Conservation (phyloP, 2,888 invertebrate species). For the Ryuthela nishihirai region DNA sequence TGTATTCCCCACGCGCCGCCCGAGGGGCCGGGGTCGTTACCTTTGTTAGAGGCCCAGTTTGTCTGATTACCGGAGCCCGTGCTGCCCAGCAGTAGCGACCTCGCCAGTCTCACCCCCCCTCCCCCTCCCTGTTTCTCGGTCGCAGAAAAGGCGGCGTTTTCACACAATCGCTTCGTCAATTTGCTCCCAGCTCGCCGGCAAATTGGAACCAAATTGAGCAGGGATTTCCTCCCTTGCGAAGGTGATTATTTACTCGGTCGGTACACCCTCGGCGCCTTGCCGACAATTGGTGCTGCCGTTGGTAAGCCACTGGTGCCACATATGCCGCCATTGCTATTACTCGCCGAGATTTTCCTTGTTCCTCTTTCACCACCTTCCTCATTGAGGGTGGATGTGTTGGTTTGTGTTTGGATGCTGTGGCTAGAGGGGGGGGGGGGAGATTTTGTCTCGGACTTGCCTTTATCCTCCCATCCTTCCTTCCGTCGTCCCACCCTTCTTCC, state of each 20-base stretch:
- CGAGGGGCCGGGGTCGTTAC: too few relatives aligned
- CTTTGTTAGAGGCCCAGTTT: too few relatives aligned
- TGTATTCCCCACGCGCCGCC: too few relatives aligned
- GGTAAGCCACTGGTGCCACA: not conserved
- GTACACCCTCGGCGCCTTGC: not conserved
- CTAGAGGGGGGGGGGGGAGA: too few relatives aligned
- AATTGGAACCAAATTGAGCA: constrained; percentile 37
- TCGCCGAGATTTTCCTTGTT: not conserved
- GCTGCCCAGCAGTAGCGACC: not conserved
- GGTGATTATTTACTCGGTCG: constrained; percentile 13
- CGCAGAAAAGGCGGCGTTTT: constrained; percentile 3
- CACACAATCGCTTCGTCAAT: constrained; percentile 23
- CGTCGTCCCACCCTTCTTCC: not conserved
- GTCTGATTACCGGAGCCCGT: not conserved
- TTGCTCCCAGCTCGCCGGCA: constrained; percentile 18
- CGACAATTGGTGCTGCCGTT: not conserved
- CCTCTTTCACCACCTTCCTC: not conserved
- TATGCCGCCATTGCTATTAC: not conserved
- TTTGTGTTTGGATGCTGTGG: too few relatives aligned
- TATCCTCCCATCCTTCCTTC: not conserved
- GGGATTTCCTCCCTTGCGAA: constrained; percentile 29
- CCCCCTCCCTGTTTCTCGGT: not conserved
- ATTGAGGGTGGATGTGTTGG: too few relatives aligned
- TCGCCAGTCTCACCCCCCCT: not conserved
- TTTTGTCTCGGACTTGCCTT: not conserved